Percentiles rank a stretch among this genome's conserved stretches.
These are phyloP conservation scores for Celastrina argiolus DNA, from an alignment of 2,888 invertebrate genomes.

Conservation along the genomic window DNA sequence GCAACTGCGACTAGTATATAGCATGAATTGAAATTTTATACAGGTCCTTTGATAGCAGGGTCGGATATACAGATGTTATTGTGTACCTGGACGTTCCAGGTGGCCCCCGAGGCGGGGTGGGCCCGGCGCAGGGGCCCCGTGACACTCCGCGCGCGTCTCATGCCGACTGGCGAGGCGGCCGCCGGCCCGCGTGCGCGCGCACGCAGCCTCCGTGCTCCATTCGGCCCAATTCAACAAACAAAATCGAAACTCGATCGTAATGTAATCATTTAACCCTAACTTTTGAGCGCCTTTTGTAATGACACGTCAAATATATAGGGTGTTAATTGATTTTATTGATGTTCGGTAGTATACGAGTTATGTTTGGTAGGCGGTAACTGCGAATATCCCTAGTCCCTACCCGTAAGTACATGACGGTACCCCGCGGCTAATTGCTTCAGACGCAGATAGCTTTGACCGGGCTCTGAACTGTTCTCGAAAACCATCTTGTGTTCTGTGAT, in stretches of 20 bases:
- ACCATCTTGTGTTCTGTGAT: no score
- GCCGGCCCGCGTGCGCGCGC: conserved; percentile 50
- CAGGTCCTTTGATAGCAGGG: background rate
- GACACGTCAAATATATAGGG: background rate
- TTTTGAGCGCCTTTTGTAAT: conserved; percentile 14
- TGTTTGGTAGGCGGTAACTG: background rate
- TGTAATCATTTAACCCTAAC: conserved; percentile 33
- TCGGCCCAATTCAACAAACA: conserved; percentile 40
- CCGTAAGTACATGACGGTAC: no score
- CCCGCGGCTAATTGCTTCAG: no score
- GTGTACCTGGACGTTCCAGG: conserved; percentile 88
- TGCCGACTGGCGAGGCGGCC: conserved; percentile 61
- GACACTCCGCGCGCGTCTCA: conserved; percentile 73
- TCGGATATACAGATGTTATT: conserved; percentile 15
- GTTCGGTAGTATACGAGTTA: background rate
- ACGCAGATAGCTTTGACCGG: no score
- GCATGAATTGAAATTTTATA: background rate
- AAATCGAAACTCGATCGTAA: conserved; percentile 39
- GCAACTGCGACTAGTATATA: background rate
- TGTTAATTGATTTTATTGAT: background rate
- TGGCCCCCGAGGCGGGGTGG: conserved; percentile 88
- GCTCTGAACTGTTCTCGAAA: no score
- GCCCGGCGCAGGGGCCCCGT: conserved; percentile 82
- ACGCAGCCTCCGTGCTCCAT: conserved; percentile 64
- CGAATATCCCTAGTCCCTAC: no score